Base-by-base conservation (phyloP, 2,113 vertebrate genomes). In the Psophia crepitans region DNA sequence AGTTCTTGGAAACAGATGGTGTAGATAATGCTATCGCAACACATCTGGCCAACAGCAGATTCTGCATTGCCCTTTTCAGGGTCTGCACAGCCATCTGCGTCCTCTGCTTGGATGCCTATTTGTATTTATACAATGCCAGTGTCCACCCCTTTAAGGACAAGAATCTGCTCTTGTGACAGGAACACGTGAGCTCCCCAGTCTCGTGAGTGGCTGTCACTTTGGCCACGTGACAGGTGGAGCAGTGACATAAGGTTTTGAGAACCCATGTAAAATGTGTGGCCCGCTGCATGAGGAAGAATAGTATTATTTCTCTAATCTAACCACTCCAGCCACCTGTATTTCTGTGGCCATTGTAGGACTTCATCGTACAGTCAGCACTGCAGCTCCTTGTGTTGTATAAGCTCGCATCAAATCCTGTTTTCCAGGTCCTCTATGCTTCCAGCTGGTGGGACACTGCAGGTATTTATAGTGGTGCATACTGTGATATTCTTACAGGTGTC, bases 381-480 rank as follows among this genome's bases (percentile, higher is more conserved):
- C 84, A 51, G 79, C 79, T 88, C 20, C 64, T 56, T 23, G 14
- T 58, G n/a, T 87, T 87, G 83, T 43, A 12, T 90, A 89, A 77
- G 27, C 18, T 51, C 21, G n/a, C 37, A 51, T 54, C 51, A 82
- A 70, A 79, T 88, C 71, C 37, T 69, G 17, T 79, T 89, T 85
- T 82, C 63, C 65, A 27, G 41, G n/a, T 70, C 43, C 41, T 92
- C 30, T 66, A 0, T 69, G 51, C 49, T 90, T 69, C 43, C 64
- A 92, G 71, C 58, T 86, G 66, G 66, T 93, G 56, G 49, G 83
- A 88, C 35, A 41, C 49, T 75, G 48, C 35, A 58, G 64, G 9
- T 89, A 54, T 57, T 95, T 90, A 16, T 78, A 78, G 56, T 58
- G 18, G 18, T 24, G 17, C 43, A 56, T 51, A n/a, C 37, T 0